A percentile compares a stretch with the other conserved stretches of the same genome.
Conservation (phyloP, 2,113 vertebrate genomes). For the Channa maculata region DNA sequence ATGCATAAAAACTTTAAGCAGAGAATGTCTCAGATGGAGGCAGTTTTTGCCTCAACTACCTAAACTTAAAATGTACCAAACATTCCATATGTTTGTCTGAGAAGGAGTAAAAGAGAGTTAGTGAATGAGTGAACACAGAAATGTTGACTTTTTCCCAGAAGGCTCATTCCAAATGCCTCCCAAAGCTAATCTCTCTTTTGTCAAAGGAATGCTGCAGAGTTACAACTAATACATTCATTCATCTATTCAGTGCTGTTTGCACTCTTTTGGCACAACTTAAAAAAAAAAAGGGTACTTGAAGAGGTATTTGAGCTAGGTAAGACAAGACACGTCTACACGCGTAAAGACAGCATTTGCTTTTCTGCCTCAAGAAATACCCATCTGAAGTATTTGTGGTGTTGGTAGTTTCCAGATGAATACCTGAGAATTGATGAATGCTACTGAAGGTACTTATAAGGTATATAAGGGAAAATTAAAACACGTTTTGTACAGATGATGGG, state of each 20-base stretch:
- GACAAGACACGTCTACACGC: slow-evolving; percentile 55
- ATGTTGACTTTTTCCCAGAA: slow-evolving; percentile 64
- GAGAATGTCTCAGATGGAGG: slow-evolving; percentile 64
- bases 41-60: slow-evolving; percentile 52
- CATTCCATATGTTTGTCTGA: slow-evolving; percentile 39
- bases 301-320: slow-evolving; percentile 73
- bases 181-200: slow-evolving; percentile 78
- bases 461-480: too few relatives aligned
- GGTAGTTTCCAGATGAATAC: slow-evolving; percentile 33
- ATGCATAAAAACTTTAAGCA: slow-evolving; percentile 77
- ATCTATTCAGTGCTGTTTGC: slow-evolving; percentile 67
- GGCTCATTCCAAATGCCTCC: slow-evolving; percentile 60
- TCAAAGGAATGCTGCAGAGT: slow-evolving; percentile 75
- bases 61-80: slow-evolving; percentile 53
- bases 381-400: slow-evolving; percentile 38
- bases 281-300: slow-evolving; percentile 45
- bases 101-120: slow-evolving; percentile 28
- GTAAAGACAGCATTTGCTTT: slow-evolving; percentile 27
- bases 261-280: slow-evolving; percentile 61
- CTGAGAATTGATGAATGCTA: slow-evolving; percentile 15
- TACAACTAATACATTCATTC: slow-evolving; percentile 74
- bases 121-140: slow-evolving; percentile 45
- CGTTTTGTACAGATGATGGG: neutral
- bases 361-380: slow-evolving; percentile 31
- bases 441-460: neutral